phyloP scores from a whole-genome alignment of 1,140 invertebrate genomes.

The Hycleus cichorii region DNA sequence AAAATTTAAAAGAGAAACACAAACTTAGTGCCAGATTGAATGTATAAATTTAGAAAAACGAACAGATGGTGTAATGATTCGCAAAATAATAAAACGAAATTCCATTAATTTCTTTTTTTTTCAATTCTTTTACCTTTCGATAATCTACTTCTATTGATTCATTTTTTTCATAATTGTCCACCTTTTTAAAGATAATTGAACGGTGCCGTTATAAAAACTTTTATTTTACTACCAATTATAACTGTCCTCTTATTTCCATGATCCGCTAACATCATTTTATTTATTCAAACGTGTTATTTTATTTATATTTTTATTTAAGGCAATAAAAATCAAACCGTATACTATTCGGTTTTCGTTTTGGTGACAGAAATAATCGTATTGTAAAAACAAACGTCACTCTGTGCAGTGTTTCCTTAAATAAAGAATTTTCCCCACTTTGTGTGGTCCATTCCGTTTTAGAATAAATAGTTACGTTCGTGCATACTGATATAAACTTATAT shows the following conservation, averaged over 20 bases:
- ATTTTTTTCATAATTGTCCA: neutral
- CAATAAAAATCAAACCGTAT: neutral
- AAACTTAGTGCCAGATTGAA: too few species aligned
- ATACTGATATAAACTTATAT: conserved; percentile 15
- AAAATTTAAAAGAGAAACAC: too few species aligned
- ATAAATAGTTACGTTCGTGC: conserved; percentile 13
- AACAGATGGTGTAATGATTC: too few species aligned
- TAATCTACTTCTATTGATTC: too few species aligned
- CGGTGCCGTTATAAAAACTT: conserved; percentile 7
- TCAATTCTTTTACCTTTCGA: too few species aligned
- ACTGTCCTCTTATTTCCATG: conserved; percentile 6
- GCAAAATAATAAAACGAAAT: too few species aligned
- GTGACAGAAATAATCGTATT: conserved; percentile 10
- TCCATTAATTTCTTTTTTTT: too few species aligned
- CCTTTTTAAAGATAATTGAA: neutral
- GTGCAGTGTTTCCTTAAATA: conserved; percentile 7
- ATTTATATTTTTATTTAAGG: neutral
- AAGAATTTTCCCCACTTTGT: conserved; percentile 13
- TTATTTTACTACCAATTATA: conserved; percentile 4
- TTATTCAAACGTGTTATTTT: too few species aligned
- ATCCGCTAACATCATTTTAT: neutral
- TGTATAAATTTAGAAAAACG: too few species aligned
- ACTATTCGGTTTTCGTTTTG: conserved; percentile 1
- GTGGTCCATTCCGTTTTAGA: conserved; percentile 14
- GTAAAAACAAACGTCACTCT: conserved; percentile 10